Evolutionary conservation across 2,113 vertebrate genomes (phyloP).

Genomic region (Columba janthina): DNA sequence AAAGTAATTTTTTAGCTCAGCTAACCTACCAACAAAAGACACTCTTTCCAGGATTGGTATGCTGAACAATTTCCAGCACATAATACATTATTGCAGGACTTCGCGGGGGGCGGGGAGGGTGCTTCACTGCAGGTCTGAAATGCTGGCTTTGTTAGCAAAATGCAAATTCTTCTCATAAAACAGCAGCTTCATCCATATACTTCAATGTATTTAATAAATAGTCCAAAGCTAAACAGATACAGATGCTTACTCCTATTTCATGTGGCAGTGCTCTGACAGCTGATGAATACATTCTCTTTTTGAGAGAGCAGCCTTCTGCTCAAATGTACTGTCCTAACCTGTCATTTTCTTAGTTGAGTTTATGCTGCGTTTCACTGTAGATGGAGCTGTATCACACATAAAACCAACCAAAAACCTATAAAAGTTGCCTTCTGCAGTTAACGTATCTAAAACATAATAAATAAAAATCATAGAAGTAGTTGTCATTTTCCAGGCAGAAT

Average conservation of each 20-base stretch:
- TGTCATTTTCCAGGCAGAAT: not conserved
- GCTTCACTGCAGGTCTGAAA: not conserved
- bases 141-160: not conserved
- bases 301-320: not conserved
- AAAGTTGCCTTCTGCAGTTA: not conserved
- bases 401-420: not conserved
- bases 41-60: not conserved
- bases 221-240: not conserved
- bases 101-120: not conserved
- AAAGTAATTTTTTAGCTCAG: not conserved
- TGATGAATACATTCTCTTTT: not conserved
- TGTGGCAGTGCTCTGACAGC: not conserved
- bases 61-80: not conserved
- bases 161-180: not conserved
- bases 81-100: not conserved
- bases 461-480: not conserved
- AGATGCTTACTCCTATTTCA: not conserved
- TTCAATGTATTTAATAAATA: not conserved
- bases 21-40: not conserved
- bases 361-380: conserved; percentile 13
- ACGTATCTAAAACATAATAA: not conserved
- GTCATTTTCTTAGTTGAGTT: not conserved
- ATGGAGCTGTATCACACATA: conserved; percentile 15
- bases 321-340: not conserved
- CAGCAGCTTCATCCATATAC: not conserved